A percentile compares a stretch with the other conserved stretches of the same genome.
Conservation (phyloP, 2,888 invertebrate species). For the Neocrepidodera transversa region DNA sequence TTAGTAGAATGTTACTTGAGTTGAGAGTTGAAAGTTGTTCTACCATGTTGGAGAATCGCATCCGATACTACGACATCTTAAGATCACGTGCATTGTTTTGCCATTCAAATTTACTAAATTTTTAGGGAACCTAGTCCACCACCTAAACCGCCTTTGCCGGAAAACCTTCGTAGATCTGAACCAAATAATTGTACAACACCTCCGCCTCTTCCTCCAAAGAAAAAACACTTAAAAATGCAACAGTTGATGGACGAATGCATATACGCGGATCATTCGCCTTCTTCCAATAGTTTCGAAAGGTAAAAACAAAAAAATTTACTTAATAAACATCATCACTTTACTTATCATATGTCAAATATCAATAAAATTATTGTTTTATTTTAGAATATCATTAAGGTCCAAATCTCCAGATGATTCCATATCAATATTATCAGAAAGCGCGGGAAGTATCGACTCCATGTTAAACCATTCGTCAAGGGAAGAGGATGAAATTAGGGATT, state of each 20-base stretch:
- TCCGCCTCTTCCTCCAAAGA: slow-evolving; percentile 82
- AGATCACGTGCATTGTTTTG: too few relatives aligned
- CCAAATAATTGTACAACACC: slow-evolving; percentile 65
- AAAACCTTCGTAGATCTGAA: slow-evolving; percentile 45
- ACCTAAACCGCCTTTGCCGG: slow-evolving; percentile 89
- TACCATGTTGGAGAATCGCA: too few relatives aligned
- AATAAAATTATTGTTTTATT: too few relatives aligned
- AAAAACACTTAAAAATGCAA: slow-evolving; percentile 62
- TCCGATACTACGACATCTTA: too few relatives aligned
- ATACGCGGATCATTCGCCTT: slow-evolving; percentile 66
- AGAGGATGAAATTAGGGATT: slow-evolving; percentile 74
- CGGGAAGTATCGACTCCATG: slow-evolving; percentile 87
- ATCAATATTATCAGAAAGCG: slow-evolving; percentile 71
- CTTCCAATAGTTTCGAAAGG: slow-evolving; percentile 71
- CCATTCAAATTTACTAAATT: too few relatives aligned
- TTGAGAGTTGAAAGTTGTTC: too few relatives aligned
- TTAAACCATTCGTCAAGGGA: slow-evolving; percentile 87
- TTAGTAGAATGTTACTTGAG: too few relatives aligned
- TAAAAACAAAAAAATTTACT: too few relatives aligned
- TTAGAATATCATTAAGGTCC: slow-evolving; percentile 75
- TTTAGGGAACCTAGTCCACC: slow-evolving; percentile 71
- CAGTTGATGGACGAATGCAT: slow-evolving; percentile 61
- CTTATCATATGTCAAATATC: background rate
- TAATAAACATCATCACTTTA: background rate
- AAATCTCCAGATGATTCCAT: slow-evolving; percentile 76